Conservation (phyloP, 2,113 vertebrate species). For the Hylia prasina region DNA sequence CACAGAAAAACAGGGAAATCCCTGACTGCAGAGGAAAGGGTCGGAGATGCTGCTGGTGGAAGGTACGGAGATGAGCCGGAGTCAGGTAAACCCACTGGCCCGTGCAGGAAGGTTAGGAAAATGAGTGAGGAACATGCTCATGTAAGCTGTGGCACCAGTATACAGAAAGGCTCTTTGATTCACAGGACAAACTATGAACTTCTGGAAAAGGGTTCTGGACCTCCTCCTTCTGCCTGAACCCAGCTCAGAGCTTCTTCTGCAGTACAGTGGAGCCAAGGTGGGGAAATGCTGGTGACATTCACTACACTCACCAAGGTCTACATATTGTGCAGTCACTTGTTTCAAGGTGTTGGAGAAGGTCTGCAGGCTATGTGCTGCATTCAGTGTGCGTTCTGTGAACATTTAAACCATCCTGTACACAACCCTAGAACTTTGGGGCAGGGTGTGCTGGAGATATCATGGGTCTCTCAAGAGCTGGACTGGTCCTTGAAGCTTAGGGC, state of each 20-base stretch:
- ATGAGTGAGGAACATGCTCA: neutral
- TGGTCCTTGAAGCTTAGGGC: neutral
- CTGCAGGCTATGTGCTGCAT: neutral
- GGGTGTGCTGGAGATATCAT: neutral
- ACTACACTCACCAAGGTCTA: neutral
- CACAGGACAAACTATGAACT: neutral
- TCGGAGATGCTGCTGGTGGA: neutral
- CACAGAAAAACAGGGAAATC: neutral
- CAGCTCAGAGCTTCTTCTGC: neutral
- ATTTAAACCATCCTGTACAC: neutral
- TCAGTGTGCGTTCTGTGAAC: fast-evolving
- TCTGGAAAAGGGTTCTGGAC: neutral
- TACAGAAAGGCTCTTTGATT: neutral
- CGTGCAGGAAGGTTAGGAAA: neutral
- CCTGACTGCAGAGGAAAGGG: neutral
- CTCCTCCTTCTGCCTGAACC: neutral
- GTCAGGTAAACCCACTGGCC: neutral
- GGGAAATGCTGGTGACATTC: neutral
- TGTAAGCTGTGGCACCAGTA: neutral
- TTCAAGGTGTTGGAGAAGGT: neutral
- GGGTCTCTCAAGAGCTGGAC: neutral
- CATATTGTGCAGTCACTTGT: neutral
- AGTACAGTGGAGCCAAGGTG: neutral
- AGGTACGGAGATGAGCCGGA: neutral
- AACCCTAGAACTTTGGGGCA: neutral